Conservation (phyloP, 2,113 vertebrate genomes). For the Scophthalmus maximus region DNA sequence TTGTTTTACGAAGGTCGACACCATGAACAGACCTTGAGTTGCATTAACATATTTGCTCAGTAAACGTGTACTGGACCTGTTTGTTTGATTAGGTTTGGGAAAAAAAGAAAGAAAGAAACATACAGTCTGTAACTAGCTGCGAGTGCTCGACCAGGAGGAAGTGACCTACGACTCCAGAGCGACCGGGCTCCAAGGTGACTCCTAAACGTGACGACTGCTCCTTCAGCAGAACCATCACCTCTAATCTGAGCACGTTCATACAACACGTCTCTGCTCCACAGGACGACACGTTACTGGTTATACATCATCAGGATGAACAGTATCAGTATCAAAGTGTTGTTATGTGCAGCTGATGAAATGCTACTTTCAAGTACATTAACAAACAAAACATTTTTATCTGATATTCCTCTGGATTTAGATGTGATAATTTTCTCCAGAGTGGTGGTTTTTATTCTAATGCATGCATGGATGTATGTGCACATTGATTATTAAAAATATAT, state of each 20-base stretch:
- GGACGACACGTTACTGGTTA: background rate
- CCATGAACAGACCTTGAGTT: background rate
- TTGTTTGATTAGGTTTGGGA: too few relatives aligned
- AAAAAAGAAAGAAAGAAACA: background rate
- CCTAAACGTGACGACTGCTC: background rate
- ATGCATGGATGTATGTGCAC: background rate
- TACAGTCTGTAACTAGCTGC: too few relatives aligned
- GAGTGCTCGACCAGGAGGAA: background rate
- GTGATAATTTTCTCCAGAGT: background rate
- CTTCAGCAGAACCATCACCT: too few relatives aligned
- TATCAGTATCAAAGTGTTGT: background rate
- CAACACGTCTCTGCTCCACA: background rate
- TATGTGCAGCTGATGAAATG: constrained; percentile 9
- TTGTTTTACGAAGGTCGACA: background rate
- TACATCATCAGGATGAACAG: background rate
- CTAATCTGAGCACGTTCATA: background rate
- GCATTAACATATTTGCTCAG: constrained; percentile 1
- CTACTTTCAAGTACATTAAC: too few relatives aligned
- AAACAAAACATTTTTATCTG: background rate
- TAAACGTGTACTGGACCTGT: background rate
- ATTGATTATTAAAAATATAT: background rate
- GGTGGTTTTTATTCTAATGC: background rate
- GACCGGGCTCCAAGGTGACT: constrained; percentile 48
- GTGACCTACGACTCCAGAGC: background rate
- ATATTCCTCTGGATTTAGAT: too few relatives aligned